Percentiles rank a stretch among this genome's conserved stretches.
These are phyloP conservation scores for Chinchilla lanigera DNA, from an alignment of 2,113 vertebrate species.

Conservation along the genomic window DNA sequence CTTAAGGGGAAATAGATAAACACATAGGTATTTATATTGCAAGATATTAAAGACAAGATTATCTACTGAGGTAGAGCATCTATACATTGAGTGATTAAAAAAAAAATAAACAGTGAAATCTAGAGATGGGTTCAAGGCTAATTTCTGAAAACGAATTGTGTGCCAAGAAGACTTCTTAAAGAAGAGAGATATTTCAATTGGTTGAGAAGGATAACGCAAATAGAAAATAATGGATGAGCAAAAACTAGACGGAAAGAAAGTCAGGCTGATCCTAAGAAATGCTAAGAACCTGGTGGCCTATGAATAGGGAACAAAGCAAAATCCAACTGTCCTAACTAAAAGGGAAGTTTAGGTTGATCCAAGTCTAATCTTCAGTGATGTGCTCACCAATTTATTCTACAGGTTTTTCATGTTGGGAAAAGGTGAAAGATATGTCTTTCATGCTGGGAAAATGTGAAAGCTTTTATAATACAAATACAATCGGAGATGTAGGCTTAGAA, in stretches of 20 bases:
- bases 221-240: neutral
- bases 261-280: neutral
- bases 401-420: neutral
- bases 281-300: neutral
- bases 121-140: neutral
- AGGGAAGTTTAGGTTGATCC: too few species aligned
- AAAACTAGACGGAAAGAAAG: neutral
- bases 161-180: neutral
- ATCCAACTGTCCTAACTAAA: neutral
- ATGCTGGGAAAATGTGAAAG: neutral
- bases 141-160: neutral
- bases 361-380: neutral
- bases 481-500: neutral
- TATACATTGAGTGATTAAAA: neutral
- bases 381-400: neutral
- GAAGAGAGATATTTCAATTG: neutral
- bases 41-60: neutral
- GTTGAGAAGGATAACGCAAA: neutral
- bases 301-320: neutral
- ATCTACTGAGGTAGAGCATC: neutral
- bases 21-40: neutral
- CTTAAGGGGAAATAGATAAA: neutral
- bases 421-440: neutral
- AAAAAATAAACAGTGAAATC: neutral
- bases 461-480: neutral